phyloP scores from a whole-genome alignment of 2,888 invertebrate species.

The Cetonia aurata region DNA sequence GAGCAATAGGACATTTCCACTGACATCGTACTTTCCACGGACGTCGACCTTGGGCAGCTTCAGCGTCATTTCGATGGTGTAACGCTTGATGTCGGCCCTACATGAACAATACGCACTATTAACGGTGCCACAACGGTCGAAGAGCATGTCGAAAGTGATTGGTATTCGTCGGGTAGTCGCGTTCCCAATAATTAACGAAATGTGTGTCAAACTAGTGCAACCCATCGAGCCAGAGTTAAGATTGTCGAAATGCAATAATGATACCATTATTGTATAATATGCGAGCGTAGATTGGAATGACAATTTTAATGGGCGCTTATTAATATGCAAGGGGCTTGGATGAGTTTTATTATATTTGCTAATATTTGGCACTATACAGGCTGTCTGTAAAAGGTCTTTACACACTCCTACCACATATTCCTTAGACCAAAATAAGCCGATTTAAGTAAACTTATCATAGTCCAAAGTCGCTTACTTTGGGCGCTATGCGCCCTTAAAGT shows the following conservation, averaged over 20 bases:
- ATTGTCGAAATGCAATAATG: neutral
- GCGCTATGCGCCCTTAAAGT: too few relatives aligned
- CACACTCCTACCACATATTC: too few relatives aligned
- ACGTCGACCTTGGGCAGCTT: constrained; percentile 79
- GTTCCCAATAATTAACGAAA: constrained; percentile 13
- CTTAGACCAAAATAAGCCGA: too few relatives aligned
- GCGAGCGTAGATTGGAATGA: too few relatives aligned
- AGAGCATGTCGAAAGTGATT: constrained; percentile 11
- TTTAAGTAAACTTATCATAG: too few relatives aligned
- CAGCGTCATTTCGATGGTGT: constrained; percentile 74
- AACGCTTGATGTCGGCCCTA: constrained; percentile 73
- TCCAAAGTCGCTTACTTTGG: too few relatives aligned
- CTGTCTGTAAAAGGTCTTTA: too few relatives aligned
- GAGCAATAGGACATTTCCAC: constrained; percentile 81
- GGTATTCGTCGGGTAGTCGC: constrained; percentile 8
- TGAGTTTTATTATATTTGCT: neutral
- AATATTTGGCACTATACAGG: neutral
- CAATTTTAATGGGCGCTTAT: too few relatives aligned
- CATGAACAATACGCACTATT: constrained; percentile 9
- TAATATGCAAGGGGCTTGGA: too few relatives aligned
- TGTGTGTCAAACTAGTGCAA: constrained; percentile 37
- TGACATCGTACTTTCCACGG: constrained; percentile 81
- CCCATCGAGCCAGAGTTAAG: neutral
- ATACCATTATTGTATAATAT: too few relatives aligned
- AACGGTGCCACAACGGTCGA: neutral